Conservation (phyloP, 2,888 invertebrate species). For the Gymnoscelis rufifasciata region DNA sequence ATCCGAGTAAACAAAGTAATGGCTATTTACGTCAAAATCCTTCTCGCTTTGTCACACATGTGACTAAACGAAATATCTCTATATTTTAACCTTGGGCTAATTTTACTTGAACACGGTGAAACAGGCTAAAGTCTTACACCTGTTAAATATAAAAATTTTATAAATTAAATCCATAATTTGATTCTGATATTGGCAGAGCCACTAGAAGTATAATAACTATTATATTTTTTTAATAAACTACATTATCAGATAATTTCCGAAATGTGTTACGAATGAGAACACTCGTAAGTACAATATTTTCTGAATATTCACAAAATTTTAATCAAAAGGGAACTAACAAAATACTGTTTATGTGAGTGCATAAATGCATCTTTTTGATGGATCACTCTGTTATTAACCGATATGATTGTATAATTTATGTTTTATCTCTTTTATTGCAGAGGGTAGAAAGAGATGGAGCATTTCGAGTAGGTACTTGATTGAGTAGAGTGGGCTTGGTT, state of each 20-base stretch:
- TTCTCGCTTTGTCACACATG: too few species aligned
- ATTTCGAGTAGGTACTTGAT: slow-evolving; percentile 24
- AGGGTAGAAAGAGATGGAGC: slow-evolving; percentile 19
- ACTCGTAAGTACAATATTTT: neutral
- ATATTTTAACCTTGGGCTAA: too few species aligned
- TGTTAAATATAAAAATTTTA: too few species aligned
- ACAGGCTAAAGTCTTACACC: too few species aligned
- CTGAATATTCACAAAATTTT: neutral
- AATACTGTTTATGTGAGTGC: neutral
- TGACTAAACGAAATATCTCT: too few species aligned
- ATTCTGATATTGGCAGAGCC: too few species aligned
- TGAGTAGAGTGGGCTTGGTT: slow-evolving; percentile 38
- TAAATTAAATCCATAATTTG: too few species aligned
- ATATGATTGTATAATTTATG: slow-evolving; percentile 4
- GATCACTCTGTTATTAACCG: slow-evolving; percentile 8
- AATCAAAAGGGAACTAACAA: neutral
- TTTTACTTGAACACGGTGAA: too few species aligned
- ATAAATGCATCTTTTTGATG: slow-evolving; percentile 8
- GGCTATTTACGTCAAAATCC: too few species aligned
- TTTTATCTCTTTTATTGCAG: slow-evolving; percentile 12
- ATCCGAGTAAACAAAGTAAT: too few species aligned
- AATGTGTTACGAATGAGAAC: neutral
- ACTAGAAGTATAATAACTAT: too few species aligned
- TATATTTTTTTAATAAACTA: too few species aligned
- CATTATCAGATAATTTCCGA: neutral